phyloP scores from a whole-genome alignment of 2,888 invertebrate genomes.

The Napeogenes sylphis region DNA sequence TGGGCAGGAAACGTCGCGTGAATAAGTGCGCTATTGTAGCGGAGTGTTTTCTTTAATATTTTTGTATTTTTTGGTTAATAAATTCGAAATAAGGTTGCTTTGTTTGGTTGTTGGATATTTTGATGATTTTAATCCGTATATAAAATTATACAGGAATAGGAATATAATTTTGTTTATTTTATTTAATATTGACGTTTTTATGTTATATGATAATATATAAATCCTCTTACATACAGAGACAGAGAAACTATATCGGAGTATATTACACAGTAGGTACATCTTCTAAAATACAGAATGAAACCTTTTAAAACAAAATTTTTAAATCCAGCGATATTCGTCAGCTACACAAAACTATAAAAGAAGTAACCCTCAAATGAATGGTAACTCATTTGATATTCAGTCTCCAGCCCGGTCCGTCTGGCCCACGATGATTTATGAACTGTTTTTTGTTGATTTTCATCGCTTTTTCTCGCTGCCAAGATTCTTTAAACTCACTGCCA shows the following conservation, averaged over 20 bases:
- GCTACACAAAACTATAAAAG: constrained; percentile 41
- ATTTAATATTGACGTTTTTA: no score
- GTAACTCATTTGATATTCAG: constrained; percentile 63
- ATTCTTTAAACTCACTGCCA: constrained; percentile 52
- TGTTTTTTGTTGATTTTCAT: constrained; percentile 65
- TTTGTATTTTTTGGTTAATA: constrained; percentile 38
- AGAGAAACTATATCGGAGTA: no score
- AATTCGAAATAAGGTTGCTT: constrained; percentile 29
- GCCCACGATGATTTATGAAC: constrained; percentile 63
- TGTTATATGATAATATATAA: no score
- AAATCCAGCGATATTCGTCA: neutral
- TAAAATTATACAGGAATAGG: neutral
- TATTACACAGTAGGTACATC: neutral
- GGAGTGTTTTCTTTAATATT: constrained; percentile 43
- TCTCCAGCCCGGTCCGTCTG: constrained; percentile 59
- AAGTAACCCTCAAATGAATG: constrained; percentile 60
- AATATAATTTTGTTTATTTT: neutral
- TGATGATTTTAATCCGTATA: neutral
- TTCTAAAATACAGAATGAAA: neutral
- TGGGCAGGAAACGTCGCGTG: constrained; percentile 70
- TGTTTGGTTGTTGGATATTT: constrained; percentile 18
- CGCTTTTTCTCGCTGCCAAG: constrained; percentile 47
- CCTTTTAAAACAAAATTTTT: neutral
- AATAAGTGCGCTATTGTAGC: constrained; percentile 64
- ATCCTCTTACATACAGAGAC: no score